A percentile compares a stretch with the other conserved stretches of the same genome.
phyloP scores from a whole-genome alignment of 2,888 invertebrate species.

The Clunio marinus region DNA sequence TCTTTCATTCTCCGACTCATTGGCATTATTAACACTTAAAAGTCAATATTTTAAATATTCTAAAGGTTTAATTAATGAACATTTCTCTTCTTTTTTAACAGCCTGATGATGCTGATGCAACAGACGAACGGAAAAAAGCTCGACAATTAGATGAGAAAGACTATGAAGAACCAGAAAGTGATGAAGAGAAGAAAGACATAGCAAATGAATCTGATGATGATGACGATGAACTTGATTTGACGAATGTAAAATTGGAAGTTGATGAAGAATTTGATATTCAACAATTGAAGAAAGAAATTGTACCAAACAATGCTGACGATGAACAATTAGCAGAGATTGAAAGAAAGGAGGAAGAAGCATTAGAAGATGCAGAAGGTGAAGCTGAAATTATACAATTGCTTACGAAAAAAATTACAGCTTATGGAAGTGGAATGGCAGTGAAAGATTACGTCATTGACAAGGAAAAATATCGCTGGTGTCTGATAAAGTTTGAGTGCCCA shows the following conservation, averaged over 20 bases:
- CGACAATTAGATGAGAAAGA: constrained; percentile 60
- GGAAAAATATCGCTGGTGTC: constrained; percentile 76
- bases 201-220: constrained; percentile 43
- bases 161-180: constrained; percentile 63
- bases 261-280: background rate
- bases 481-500: constrained; percentile 68
- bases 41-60: constrained; percentile 5
- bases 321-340: constrained; percentile 39
- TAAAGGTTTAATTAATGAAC: background rate
- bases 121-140: constrained; percentile 54
- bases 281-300: constrained; percentile 43
- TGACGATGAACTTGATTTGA: constrained; percentile 42
- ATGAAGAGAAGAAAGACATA: constrained; percentile 54
- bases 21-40: background rate
- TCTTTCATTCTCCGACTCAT: too few relatives aligned
- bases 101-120: constrained; percentile 50
- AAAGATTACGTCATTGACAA: constrained; percentile 70
- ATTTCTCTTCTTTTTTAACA: constrained; percentile 18
- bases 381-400: constrained; percentile 47
- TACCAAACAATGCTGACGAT: constrained; percentile 42
- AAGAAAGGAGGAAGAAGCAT: constrained; percentile 41
- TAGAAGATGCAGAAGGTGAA: constrained; percentile 49
- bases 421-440: constrained; percentile 46
- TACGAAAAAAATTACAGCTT: constrained; percentile 11
- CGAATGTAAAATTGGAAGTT: constrained; percentile 43